A percentile compares a stretch with the other conserved stretches of the same genome.
Evolutionary conservation across 2,797 vertebrate species (phyloP).

Genomic region (Phoebastria nigripes): DNA sequence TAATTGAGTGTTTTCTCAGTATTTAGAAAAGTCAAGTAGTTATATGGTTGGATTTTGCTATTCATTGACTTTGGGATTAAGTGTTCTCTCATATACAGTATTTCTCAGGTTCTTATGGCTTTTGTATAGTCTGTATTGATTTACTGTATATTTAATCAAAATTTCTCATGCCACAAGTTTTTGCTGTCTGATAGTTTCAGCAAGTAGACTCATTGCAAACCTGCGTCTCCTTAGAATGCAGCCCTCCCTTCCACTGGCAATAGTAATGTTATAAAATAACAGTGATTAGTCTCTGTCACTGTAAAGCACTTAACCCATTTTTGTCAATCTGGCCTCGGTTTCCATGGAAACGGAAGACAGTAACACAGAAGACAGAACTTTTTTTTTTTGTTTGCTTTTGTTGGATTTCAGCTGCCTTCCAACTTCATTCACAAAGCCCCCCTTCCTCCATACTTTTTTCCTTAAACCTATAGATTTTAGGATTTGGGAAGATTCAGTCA

Average conservation of each 20-base stretch:
- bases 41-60: slow-evolving; percentile 13
- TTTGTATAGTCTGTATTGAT: slow-evolving; percentile 43
- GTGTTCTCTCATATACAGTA: not conserved
- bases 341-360: slow-evolving; percentile 34
- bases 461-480: not conserved
- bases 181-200: not conserved
- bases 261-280: slow-evolving; percentile 45
- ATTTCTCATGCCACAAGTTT: not conserved
- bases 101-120: not conserved
- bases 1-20: not conserved
- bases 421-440: not conserved
- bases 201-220: not conserved
- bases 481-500: not conserved
- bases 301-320: slow-evolving; percentile 55
- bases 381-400: not conserved
- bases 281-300: slow-evolving; percentile 42
- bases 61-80: slow-evolving; percentile 46
- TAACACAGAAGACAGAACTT: not conserved
- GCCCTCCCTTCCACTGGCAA: not conserved
- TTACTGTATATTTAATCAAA: slow-evolving; percentile 43
- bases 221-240: not conserved
- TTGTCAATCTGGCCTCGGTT: slow-evolving; percentile 40
- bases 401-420: not conserved
- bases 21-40: slow-evolving; percentile 14
- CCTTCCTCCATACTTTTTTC: not conserved